Conservation (phyloP, 1,140 invertebrate species). For the Aphis gossypii region DNA sequence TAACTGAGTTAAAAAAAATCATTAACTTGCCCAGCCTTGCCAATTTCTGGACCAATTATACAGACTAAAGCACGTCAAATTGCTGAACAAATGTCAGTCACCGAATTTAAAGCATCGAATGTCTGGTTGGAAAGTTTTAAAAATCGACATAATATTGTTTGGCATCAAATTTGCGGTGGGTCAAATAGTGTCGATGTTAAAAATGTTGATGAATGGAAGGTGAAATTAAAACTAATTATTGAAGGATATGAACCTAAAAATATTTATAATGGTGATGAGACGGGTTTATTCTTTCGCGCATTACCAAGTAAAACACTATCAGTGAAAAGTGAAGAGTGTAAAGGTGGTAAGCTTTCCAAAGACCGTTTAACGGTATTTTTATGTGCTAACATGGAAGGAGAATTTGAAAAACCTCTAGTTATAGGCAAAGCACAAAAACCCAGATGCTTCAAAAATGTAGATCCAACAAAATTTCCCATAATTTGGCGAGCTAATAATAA, state of each 20-base stretch:
- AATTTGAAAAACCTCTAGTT: constrained; percentile 40
- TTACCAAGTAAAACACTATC: constrained; percentile 8
- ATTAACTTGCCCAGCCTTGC: no score
- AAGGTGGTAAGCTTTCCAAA: not conserved
- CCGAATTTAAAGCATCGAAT: no score
- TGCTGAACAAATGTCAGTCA: not conserved
- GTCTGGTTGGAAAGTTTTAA: no score
- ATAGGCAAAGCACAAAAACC: constrained; percentile 26
- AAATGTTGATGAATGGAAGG: not conserved
- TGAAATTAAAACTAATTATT: not conserved
- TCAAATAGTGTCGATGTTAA: not conserved
- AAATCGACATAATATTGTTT: no score
- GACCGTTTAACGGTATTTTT: not conserved
- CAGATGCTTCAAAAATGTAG: constrained; percentile 8
- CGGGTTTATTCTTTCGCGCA: not conserved
- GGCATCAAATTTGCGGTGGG: no score
- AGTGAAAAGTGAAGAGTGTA: constrained; percentile 1
- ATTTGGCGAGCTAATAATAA: constrained; percentile 26
- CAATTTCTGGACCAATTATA: no score
- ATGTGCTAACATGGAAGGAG: not conserved
- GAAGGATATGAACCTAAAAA: constrained; percentile 22
- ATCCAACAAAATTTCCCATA: not conserved
- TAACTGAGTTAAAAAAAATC: no score
- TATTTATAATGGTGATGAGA: constrained; percentile 27
- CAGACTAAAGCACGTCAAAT: not conserved